Evolutionary conservation across 2,113 vertebrate species (phyloP).

Genomic region (Benitochromis conjunctus): DNA sequence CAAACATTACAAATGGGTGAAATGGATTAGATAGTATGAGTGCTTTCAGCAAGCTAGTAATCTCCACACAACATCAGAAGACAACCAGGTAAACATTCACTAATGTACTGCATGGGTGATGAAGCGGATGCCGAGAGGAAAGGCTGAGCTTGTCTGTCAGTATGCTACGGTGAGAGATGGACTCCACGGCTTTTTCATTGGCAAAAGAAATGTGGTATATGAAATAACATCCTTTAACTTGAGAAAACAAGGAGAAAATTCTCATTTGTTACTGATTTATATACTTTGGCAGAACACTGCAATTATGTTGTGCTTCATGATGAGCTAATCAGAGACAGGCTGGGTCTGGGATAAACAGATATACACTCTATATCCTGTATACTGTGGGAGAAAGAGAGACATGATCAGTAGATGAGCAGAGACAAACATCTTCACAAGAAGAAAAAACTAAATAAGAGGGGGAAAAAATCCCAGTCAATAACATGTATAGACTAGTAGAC

Average conservation of each 20-base stretch:
- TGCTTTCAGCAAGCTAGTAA: neutral
- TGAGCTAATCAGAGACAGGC: neutral
- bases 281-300: neutral
- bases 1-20: neutral
- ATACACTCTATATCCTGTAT: too few relatives aligned
- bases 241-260: neutral
- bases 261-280: neutral
- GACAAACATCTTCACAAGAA: neutral
- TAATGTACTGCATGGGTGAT: neutral
- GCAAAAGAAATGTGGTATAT: neutral
- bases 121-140: neutral
- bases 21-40: neutral
- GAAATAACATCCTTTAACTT: neutral
- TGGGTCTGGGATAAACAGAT: neutral
- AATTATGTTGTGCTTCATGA: neutral
- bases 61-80: neutral
- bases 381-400: neutral
- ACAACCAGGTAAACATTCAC: neutral
- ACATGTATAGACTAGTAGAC: neutral
- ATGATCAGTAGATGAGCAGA: neutral
- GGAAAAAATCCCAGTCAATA: accelerated
- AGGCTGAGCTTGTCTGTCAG: neutral
- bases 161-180: neutral
- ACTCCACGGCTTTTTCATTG: neutral
- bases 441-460: neutral